Percentiles rank a stretch among this genome's conserved stretches.
Conservation (phyloP, 2,888 invertebrate species). For the Limnephilus lunatus region DNA sequence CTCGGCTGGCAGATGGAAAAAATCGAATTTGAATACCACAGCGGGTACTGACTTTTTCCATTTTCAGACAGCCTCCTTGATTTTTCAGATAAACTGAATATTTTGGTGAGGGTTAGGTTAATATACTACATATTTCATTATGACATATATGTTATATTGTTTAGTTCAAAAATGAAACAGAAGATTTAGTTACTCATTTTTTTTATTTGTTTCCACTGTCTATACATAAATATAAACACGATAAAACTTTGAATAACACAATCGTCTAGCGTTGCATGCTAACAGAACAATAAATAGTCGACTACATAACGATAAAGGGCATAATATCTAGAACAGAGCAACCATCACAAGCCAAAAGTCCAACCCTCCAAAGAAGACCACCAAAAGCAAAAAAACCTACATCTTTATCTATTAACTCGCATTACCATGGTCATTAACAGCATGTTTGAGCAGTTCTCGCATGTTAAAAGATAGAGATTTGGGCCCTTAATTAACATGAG, state of each 20-base stretch:
- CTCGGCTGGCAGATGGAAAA: not conserved
- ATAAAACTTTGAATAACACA: slow-evolving; percentile 60
- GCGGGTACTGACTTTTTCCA: not conserved
- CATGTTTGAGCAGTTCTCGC: not conserved
- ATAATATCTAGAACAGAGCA: slow-evolving; percentile 56
- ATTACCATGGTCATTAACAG: not conserved
- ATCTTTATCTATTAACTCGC: no score
- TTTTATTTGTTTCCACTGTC: slow-evolving; percentile 52
- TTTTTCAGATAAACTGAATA: not conserved
- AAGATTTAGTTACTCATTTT: slow-evolving; percentile 49
- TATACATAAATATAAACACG: slow-evolving; percentile 64
- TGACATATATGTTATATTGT: no score
- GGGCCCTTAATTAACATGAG: no score
- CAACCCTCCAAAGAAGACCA: not conserved
- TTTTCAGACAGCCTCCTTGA: not conserved
- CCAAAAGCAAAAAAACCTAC: not conserved
- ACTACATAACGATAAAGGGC: slow-evolving; percentile 61
- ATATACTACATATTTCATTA: no score
- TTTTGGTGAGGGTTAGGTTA: not conserved
- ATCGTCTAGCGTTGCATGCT: slow-evolving; percentile 54
- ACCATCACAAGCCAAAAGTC: slow-evolving; percentile 42
- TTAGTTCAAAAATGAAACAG: not conserved
- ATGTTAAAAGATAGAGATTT: no score
- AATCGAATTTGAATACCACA: not conserved
- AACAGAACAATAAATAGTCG: slow-evolving; percentile 63